Evolutionary conservation across 1,140 invertebrate species (phyloP).

Genomic region (Temnothorax curvispinosus): DNA sequence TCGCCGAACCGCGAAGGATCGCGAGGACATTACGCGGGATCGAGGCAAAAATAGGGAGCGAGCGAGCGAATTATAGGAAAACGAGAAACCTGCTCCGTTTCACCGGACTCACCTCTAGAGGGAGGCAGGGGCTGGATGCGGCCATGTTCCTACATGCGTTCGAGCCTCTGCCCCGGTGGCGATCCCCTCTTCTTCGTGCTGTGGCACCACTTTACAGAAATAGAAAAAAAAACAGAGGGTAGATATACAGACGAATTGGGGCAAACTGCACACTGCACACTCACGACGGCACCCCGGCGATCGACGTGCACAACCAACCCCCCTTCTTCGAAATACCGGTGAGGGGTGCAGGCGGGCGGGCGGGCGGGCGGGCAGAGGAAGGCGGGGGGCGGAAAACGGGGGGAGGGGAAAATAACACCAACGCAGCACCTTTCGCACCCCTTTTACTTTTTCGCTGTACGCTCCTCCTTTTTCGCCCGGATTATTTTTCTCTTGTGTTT

Average conservation of each 20-base stretch:
- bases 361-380: neutral
- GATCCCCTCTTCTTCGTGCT: conserved; percentile 80
- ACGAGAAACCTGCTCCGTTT: conserved; percentile 59
- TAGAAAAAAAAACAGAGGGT: conserved; percentile 39
- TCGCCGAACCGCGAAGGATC: neutral
- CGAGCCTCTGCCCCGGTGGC: conserved; percentile 84
- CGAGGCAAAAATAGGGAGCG: conserved; percentile 20
- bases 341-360: conserved; percentile 45
- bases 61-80: conserved; percentile 29
- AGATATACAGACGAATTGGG: conserved; percentile 50
- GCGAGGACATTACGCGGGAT: neutral
- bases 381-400: conserved; percentile 12
- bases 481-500: conserved; percentile 52
- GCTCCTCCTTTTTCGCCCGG: conserved; percentile 42
- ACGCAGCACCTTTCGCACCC: conserved; percentile 70
- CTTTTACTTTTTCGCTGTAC: conserved; percentile 51
- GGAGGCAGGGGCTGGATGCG: conserved; percentile 85
- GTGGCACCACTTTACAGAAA: conserved; percentile 75
- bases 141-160: conserved; percentile 86
- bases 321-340: conserved; percentile 62
- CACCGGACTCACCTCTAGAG: conserved; percentile 84
- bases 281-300: conserved; percentile 58
- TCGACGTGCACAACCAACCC: conserved; percentile 69
- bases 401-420: conserved; percentile 65
- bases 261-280: conserved; percentile 66